Base-by-base conservation (phyloP, 2,888 invertebrate species). In the Gerris lacustris region DNA sequence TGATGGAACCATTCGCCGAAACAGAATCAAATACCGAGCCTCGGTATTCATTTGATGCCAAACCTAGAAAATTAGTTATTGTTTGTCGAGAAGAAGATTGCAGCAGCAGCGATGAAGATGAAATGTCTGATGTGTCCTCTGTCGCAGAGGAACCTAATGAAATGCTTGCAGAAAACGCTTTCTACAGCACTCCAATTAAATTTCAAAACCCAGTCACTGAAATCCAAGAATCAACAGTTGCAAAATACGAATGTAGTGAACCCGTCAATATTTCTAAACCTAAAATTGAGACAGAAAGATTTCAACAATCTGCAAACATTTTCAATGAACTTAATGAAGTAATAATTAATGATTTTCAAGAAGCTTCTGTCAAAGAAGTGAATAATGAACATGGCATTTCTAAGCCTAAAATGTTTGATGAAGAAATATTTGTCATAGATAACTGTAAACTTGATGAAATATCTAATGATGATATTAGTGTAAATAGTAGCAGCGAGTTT, bases 31-130 rank as follows among this genome's bases (percentile, higher is more conserved):
- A 73, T 17, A 55, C 67, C 45, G 69, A 72, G 47, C 66, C 62
- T 6, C 70, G 69, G 47, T 67, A 68, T 66, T 66, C 71, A 17
- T 67, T 72, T 45, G 67, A 72, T 67, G 45, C 70, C 11, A 72
- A 73, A 64, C 73, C 73, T 7, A 47, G 73, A 11, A 74, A 74
- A 67, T 72, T 74, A 67, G 71, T 74, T 66, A 73, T 74, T 67
- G 73, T 74, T 63, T 74, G 74, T 67, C 69, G 68, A 11, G 71
- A 74, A 31, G 44, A 45, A 44, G 72, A 70, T 11, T 69, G 17
- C 2, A 67, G 67, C 43, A 71, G 55, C 44, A 47, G n/a, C n/a
- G 62, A 68, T 17, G 47, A 70, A 44, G 17, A 43, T 6, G 7
- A 45, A 31, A 17, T 11, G n/a, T 1, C 5, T 9, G 18, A 55